phyloP scores from a whole-genome alignment of 2,888 invertebrate genomes.

The Polymixis lichenea region DNA sequence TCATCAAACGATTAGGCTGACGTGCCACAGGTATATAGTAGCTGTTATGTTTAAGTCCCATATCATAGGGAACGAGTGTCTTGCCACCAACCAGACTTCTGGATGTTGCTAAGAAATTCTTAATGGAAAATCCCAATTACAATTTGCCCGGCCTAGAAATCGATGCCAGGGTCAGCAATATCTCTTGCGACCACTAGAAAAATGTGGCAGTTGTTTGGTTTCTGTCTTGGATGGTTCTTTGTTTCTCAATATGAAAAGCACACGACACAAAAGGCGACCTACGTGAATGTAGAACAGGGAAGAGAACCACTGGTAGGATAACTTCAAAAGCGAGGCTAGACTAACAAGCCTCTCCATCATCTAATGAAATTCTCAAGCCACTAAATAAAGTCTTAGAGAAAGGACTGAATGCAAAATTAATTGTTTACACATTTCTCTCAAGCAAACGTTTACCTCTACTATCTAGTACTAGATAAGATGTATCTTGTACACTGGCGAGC shows the following conservation, averaged over 20 bases:
- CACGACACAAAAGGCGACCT: neutral
- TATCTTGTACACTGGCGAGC: constrained; percentile 59
- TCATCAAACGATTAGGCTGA: too few species aligned
- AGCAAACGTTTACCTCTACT: constrained; percentile 61
- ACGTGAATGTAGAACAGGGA: neutral
- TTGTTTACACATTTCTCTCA: constrained; percentile 71
- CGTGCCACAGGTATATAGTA: too few species aligned
- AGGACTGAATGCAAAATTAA: constrained; percentile 65
- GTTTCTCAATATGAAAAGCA: neutral
- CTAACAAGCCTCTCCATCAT: constrained; percentile 30
- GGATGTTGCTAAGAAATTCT: too few species aligned
- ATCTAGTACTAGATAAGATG: constrained; percentile 57
- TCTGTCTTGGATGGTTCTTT: neutral
- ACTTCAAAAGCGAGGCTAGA: constrained; percentile 7
- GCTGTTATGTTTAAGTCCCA: too few species aligned
- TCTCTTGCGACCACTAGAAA: too few species aligned
- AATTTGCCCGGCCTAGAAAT: neutral
- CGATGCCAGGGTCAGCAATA: neutral
- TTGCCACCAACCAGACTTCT: too few species aligned
- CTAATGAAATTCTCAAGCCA: constrained; percentile 46
- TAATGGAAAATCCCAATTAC: neutral
- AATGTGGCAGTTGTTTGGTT: neutral
- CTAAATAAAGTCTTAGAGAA: constrained; percentile 58
- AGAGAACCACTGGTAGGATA: constrained; percentile 1
- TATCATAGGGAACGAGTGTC: too few species aligned